Evolutionary conservation across 2,797 vertebrate genomes (phyloP).

Genomic region (Ptychadena robeensis): DNA sequence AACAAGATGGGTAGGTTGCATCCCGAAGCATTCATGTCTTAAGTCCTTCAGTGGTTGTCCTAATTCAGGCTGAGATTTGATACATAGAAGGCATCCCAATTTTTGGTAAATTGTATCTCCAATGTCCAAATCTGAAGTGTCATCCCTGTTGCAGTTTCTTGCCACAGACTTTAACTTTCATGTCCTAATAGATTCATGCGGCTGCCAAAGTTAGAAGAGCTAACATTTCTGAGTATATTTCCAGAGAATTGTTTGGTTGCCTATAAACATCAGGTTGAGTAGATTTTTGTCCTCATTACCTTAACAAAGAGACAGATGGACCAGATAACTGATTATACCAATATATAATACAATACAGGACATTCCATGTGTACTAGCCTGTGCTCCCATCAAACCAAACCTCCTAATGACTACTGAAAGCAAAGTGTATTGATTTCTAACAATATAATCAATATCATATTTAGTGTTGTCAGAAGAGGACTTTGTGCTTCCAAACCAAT

Average conservation of each 20-base stretch:
- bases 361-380: conserved; percentile 61
- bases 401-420: conserved; percentile 28
- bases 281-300: conserved; percentile 49
- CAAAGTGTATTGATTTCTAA: conserved; percentile 33
- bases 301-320: conserved; percentile 63
- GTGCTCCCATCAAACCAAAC: conserved; percentile 52
- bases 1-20: conserved; percentile 54
- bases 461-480: conserved; percentile 19
- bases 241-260: conserved; percentile 54
- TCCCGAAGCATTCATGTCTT: conserved; percentile 64
- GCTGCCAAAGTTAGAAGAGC: background rate
- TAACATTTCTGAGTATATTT: conserved; percentile 15
- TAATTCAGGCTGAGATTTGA: background rate
- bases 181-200: background rate
- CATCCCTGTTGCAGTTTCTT: conserved; percentile 35
- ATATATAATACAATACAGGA: conserved; percentile 51
- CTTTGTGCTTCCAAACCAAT: conserved; percentile 26
- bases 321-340: conserved; percentile 67
- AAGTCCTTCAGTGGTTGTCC: background rate
- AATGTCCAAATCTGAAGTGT: background rate
- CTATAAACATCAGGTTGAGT: conserved; percentile 34
- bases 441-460: conserved; percentile 46
- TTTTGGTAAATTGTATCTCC: background rate
- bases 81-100: background rate
- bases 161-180: conserved; percentile 23